Base-by-base conservation (phyloP, 2,113 vertebrate species). In the Psophia crepitans region DNA sequence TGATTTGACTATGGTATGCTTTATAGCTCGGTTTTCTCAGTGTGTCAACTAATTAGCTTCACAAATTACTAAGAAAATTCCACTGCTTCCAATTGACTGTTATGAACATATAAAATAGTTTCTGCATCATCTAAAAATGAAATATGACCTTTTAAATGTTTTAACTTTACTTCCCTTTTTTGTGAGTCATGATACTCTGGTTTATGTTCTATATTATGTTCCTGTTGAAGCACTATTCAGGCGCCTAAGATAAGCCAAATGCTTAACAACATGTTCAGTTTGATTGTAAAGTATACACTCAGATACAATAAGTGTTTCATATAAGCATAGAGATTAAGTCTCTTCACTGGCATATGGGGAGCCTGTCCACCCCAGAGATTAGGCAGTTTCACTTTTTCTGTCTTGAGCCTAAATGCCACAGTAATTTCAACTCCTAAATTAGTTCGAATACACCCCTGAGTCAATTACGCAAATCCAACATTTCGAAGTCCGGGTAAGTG, bases 11-110 rank as follows among this genome's bases (percentile, higher is more conserved):
- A 37, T 46, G n/a, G 68, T 80, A 35, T 94, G 49, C 46, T 93
- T 94, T 81, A 88, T 78, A 80, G 61, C 69, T 86, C 57, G 44
- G 35, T 84, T 96, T 97, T 94, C 77, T 92, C 66, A 58, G 53
- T 81, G 41, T 87, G 58, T 66, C 88, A 87, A 70, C 82, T 96
- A 97, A 96, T 97, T 97, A 97, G 48, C 51, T 91, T 86, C 96
- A 83, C 80, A 90, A 93, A 97, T 96, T 94, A 63, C 84, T 70
- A 93, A 96, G 92, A 94, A 95, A 94, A 71, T 94, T 77, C 69
- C 69, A 9, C 54, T 82, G 79, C 66, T 95, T 97, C 94, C 56
- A 85, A 56, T 51, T 90, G 92, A 94, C 89, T 90, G 66, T 83
- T 95, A 53, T 92, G 18, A 85, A 51, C 32, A 15, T 77, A 85